These are phyloP conservation scores for Ibycter americanus DNA, from an alignment of 2,797 vertebrate species.

Conservation along the genomic window DNA sequence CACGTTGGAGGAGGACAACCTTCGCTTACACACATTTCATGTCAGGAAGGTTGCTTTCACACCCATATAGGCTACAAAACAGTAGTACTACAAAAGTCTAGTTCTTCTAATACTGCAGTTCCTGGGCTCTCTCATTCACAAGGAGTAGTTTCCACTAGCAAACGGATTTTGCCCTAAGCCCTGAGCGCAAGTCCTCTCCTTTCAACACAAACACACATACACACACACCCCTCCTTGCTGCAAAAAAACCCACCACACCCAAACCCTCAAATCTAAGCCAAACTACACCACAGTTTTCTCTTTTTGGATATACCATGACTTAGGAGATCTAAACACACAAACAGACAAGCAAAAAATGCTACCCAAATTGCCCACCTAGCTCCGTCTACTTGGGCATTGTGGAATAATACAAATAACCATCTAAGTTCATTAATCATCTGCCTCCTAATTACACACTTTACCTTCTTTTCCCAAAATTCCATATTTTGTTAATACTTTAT, in stretches of 20 bases:
- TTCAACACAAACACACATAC: neutral
- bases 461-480: neutral
- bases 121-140: neutral
- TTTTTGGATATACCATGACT: neutral
- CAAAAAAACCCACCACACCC: neutral
- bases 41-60: neutral
- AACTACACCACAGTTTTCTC: neutral
- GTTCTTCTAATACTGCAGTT: neutral
- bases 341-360: neutral
- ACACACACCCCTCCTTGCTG: no score
- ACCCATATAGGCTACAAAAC: neutral
- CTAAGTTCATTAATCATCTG: neutral
- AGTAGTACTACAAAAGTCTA: neutral
- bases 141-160: neutral
- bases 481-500: neutral
- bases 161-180: neutral
- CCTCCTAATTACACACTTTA: neutral
- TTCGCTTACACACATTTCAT: neutral
- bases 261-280: neutral
- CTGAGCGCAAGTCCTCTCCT: neutral
- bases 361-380: neutral
- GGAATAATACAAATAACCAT: neutral
- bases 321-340: neutral
- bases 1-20: rapidly evolving
- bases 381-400: neutral